Evolutionary conservation across 2,888 invertebrate genomes (phyloP).

Genomic region (Pseudolycoriella hygida): DNA sequence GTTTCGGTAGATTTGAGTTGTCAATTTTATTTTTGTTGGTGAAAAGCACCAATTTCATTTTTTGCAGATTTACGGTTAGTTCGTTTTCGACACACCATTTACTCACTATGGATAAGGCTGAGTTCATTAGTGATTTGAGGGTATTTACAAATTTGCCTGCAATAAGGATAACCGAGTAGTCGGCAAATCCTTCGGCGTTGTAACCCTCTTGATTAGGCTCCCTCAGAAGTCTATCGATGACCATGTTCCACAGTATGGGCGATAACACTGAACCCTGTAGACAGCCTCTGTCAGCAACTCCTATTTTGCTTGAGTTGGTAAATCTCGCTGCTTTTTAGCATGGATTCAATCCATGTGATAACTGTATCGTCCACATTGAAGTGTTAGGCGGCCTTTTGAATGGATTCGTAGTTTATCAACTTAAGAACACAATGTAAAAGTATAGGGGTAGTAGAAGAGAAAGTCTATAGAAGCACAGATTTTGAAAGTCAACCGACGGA

Average conservation of each 20-base stretch:
- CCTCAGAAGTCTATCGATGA: background rate
- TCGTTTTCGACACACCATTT: background rate
- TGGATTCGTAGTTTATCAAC: too few species aligned
- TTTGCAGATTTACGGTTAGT: background rate
- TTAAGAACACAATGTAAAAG: too few species aligned
- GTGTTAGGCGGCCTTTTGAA: too few species aligned
- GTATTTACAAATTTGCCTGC: background rate
- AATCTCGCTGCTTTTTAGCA: too few species aligned
- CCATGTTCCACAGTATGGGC: background rate
- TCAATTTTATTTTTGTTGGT: constrained; percentile 4
- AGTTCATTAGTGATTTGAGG: background rate
- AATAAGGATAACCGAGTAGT: background rate
- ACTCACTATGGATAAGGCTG: background rate
- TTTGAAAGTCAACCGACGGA: too few species aligned
- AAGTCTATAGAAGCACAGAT: too few species aligned
- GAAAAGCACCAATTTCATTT: background rate
- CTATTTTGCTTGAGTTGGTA: too few species aligned
- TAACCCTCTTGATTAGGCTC: background rate
- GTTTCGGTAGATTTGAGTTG: constrained; percentile 5
- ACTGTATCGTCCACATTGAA: too few species aligned
- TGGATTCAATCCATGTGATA: too few species aligned
- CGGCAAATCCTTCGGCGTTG: background rate
- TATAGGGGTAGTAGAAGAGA: too few species aligned
- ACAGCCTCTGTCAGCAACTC: background rate
- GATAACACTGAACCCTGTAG: background rate